Conservation (phyloP, 2,888 invertebrate genomes). For the Oxycera nigricornis region DNA sequence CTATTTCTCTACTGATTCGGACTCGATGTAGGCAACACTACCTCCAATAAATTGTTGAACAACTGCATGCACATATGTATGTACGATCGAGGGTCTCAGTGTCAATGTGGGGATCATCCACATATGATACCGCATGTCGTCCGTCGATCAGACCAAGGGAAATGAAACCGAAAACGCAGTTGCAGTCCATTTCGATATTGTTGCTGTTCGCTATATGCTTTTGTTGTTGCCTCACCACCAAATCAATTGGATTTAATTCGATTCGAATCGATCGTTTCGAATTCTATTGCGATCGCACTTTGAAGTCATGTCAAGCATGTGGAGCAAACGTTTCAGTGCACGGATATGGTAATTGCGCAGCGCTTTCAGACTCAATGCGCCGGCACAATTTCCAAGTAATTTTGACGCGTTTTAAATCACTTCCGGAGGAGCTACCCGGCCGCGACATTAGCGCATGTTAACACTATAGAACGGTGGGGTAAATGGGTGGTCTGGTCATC, state of each 20-base stretch:
- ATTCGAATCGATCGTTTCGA: not conserved
- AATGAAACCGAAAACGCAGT: conserved; percentile 4
- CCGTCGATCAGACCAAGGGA: too few relatives aligned
- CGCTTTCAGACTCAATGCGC: not conserved
- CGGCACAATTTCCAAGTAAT: not conserved
- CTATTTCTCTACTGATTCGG: too few relatives aligned
- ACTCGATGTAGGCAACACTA: too few relatives aligned
- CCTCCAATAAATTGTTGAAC: too few relatives aligned
- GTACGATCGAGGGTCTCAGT: too few relatives aligned
- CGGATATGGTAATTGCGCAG: not conserved
- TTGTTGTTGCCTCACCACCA: not conserved
- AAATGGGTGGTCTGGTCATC: too few relatives aligned
- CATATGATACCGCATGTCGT: too few relatives aligned
- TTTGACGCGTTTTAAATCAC: not conserved
- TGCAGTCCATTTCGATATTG: not conserved
- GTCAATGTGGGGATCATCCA: too few relatives aligned
- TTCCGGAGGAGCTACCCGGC: not conserved
- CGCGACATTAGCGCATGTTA: too few relatives aligned
- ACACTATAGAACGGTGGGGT: too few relatives aligned
- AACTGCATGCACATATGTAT: too few relatives aligned
- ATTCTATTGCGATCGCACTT: not conserved
- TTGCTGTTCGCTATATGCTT: not conserved
- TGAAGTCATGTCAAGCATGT: not conserved
- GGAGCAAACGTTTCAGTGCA: not conserved
- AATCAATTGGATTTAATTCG: not conserved